Base-by-base conservation (phyloP, 1,140 invertebrate genomes). In the Pseudachorutes palmiensis region DNA sequence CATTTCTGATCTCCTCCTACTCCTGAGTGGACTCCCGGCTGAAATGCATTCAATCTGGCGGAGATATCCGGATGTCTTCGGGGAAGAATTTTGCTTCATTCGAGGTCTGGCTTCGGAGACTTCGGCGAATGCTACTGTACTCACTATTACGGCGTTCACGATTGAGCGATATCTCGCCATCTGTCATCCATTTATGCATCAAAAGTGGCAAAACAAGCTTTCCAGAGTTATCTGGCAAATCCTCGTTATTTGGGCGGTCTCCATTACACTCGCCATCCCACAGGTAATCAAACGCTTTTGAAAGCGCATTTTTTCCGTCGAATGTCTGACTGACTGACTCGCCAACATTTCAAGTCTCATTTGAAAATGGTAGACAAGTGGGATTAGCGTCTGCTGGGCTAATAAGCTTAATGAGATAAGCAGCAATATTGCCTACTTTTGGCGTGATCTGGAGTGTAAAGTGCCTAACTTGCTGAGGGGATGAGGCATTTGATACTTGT, bases 91-190 rank as follows among this genome's bases (percentile, higher is more conserved):
- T 74, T 85, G 83, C 70, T 77, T 83, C 29, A 76, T 82, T 49
- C 78, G 83, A 62, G 80, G 80, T 2, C 78, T 83, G 30, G 75
- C 82, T 3, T 78, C 80, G 2, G 84, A 85, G 75, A 81, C 80
- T 62, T 83, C 82, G 9, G 82, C 81, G 28, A 83, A 85, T 72
- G 83, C 70, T 3, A 81, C 92, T 0, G 90, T 95, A 0, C 80
- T 96, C 72, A 93, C 90, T 28, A 95, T 97, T 70, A 89, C 92
- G n/a, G 88, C 88, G 26, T 93, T 93, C 78, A 90, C 89, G 0
- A 61, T 74, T 80, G 41, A 76, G 73, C 80, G 95, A 57, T 62
- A 95, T 80, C 77, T 95, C 31, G 93, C 83, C 24, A 83, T 84
- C 48, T 83, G 82, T 71, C 80, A 82, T 64, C 81, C 82, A 9